Conservation (phyloP, 2,113 vertebrate genomes). For the Pseudolaguvia tuberculata region DNA sequence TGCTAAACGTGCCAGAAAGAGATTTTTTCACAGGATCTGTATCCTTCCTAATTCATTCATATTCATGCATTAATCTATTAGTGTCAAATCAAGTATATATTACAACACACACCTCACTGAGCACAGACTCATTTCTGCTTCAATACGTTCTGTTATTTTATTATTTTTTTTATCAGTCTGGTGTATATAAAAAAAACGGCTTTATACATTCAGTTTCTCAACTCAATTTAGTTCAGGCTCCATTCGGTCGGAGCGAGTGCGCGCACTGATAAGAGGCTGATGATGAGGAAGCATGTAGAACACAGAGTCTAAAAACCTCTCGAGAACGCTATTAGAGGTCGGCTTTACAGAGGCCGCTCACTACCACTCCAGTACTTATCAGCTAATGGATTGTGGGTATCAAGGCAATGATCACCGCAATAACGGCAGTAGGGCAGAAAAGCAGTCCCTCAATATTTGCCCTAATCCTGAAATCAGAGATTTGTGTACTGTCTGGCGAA, state of each 20-base stretch:
- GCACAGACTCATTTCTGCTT: conserved; percentile 70
- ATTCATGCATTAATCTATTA: conserved; percentile 9
- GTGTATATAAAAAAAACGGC: conserved; percentile 47
- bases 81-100: conserved; percentile 7
- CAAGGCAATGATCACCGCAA: conserved; percentile 72
- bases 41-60: conserved; percentile 12
- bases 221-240: conserved; percentile 75
- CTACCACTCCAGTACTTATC: conserved; percentile 74
- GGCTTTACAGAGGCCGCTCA: conserved; percentile 69
- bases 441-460: conserved; percentile 62
- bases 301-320: conserved; percentile 67
- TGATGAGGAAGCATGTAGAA: conserved; percentile 73
- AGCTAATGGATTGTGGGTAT: conserved; percentile 75
- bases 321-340: conserved; percentile 65
- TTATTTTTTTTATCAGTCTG: conserved; percentile 47
- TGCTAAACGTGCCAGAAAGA: conserved; percentile 6
- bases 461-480: conserved; percentile 59
- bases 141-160: conserved; percentile 62
- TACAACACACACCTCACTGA: conserved; percentile 56
- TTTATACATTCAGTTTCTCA: conserved; percentile 72
- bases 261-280: conserved; percentile 70
- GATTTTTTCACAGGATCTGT: not conserved
- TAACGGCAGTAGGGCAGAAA: conserved; percentile 65
- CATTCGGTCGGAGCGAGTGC: conserved; percentile 72
- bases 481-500: conserved; percentile 49